Conservation (phyloP, 2,113 vertebrate species). For the Pelmatolapia mariae region DNA sequence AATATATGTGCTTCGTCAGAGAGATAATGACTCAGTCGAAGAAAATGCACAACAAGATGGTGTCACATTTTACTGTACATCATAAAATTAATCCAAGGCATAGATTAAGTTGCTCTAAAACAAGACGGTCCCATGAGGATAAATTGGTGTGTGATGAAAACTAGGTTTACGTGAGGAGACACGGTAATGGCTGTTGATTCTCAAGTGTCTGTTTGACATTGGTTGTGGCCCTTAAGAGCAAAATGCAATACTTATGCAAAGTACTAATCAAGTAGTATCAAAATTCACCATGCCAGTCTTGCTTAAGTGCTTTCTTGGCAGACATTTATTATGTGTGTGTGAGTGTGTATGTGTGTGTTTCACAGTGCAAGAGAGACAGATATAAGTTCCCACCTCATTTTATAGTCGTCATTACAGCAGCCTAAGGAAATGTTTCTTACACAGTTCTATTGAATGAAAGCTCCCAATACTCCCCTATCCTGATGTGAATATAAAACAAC, state of each 20-base stretch:
- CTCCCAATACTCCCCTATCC: not conserved
- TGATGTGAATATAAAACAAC: conserved; percentile 62
- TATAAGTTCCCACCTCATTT: conserved; percentile 39
- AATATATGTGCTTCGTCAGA: conserved; percentile 34
- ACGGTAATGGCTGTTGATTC: conserved; percentile 38
- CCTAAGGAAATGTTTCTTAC: conserved; percentile 27
- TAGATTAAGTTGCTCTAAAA: conserved; percentile 27
- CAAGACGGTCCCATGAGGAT: not conserved
- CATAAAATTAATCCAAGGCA: conserved; percentile 27
- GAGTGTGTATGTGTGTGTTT: not conserved
- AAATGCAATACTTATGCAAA: conserved; percentile 50
- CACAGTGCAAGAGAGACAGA: not conserved
- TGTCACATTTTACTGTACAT: conserved; percentile 25
- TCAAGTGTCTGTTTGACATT: conserved; percentile 56
- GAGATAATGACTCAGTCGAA: conserved; percentile 37
- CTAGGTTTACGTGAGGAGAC: conserved; percentile 34
- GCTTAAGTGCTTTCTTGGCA: conserved; percentile 68
- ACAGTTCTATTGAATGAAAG: conserved; percentile 14
- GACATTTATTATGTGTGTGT: conserved; percentile 1
- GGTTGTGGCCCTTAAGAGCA: conserved; percentile 33
- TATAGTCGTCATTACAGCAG: conserved; percentile 20
- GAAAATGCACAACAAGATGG: conserved; percentile 16
- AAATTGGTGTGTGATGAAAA: conserved; percentile 27
- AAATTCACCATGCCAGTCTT: conserved; percentile 51
- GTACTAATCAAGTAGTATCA: conserved; percentile 51